These are phyloP conservation scores for Polia nebulosa DNA, from an alignment of 2,888 invertebrate species.

Conservation along the genomic window DNA sequence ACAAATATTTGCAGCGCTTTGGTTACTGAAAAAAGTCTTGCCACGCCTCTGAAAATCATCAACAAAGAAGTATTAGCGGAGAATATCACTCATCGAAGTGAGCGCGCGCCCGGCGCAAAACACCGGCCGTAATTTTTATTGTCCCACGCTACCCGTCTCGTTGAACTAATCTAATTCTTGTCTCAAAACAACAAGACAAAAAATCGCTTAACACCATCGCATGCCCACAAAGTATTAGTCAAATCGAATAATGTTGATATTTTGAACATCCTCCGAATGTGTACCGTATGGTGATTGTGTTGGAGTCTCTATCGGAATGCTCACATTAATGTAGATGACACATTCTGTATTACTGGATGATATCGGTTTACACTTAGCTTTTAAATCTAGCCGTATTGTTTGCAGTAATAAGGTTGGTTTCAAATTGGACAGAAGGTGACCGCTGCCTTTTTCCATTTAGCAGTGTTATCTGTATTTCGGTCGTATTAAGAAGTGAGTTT, in stretches of 20 bases:
- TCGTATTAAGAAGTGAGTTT: slow-evolving; percentile 84
- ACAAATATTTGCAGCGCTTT: slow-evolving; percentile 12
- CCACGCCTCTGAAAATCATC: slow-evolving; percentile 77
- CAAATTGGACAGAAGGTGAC: slow-evolving; percentile 61
- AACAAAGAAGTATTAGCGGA: slow-evolving; percentile 83
- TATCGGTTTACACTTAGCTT: slow-evolving; percentile 67
- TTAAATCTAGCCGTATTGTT: slow-evolving; percentile 76
- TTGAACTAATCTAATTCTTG: slow-evolving; percentile 84
- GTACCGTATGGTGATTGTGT: slow-evolving; percentile 82
- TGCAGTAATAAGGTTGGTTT: slow-evolving; percentile 73
- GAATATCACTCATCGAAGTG: slow-evolving; percentile 86
- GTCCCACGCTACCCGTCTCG: slow-evolving; percentile 77
- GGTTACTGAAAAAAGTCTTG: slow-evolving; percentile 46
- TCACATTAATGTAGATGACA: slow-evolving; percentile 80
- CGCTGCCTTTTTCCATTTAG: slow-evolving; percentile 81
- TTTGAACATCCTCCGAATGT: slow-evolving; percentile 83
- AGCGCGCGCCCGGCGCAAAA: slow-evolving; percentile 82
- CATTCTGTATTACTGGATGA: slow-evolving; percentile 78
- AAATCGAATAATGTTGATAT: slow-evolving; percentile 87
- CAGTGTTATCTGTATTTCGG: slow-evolving; percentile 83
- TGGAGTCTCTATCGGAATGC: slow-evolving; percentile 84
- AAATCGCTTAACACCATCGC: slow-evolving; percentile 76
- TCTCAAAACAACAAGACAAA: slow-evolving; percentile 75
- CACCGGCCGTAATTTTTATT: slow-evolving; percentile 87
- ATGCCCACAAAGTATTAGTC: slow-evolving; percentile 80